Evolutionary conservation across 2,113 vertebrate species (phyloP).

Genomic region (Harpagus bidentatus): DNA sequence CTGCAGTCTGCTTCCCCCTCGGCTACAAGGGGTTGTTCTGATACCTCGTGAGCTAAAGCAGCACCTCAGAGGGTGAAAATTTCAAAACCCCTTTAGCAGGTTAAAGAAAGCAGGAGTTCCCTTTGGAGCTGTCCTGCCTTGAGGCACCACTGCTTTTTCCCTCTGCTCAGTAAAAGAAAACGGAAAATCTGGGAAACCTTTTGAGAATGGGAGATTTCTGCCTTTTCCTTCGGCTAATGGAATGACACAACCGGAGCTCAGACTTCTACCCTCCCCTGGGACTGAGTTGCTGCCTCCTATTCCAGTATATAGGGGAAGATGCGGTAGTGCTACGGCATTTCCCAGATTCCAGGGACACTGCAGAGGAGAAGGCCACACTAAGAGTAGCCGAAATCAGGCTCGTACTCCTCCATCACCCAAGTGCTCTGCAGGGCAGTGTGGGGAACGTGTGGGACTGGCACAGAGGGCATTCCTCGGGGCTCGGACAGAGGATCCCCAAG

Average conservation of each 20-base stretch:
- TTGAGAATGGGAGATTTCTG: neutral
- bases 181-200: neutral
- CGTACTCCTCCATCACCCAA: neutral
- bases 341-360: neutral
- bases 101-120: neutral
- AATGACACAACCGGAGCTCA: neutral
- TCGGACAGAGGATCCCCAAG: neutral
- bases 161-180: neutral
- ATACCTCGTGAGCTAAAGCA: neutral
- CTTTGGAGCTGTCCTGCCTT: neutral
- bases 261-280: neutral
- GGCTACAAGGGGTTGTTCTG: neutral
- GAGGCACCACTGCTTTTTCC: neutral
- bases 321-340: neutral
- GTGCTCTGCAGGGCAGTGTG: neutral
- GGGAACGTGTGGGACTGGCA: rapidly evolving
- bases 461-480: neutral
- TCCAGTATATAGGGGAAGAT: neutral
- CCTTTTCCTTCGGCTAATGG: neutral
- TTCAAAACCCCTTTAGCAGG: neutral
- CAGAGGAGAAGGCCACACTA: neutral
- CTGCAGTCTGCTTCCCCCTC: neutral
- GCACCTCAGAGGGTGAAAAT: neutral
- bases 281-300: neutral
- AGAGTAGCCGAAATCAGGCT: neutral